Conservation (phyloP, 2,113 vertebrate species). For the Engraulis encrasicolus region DNA sequence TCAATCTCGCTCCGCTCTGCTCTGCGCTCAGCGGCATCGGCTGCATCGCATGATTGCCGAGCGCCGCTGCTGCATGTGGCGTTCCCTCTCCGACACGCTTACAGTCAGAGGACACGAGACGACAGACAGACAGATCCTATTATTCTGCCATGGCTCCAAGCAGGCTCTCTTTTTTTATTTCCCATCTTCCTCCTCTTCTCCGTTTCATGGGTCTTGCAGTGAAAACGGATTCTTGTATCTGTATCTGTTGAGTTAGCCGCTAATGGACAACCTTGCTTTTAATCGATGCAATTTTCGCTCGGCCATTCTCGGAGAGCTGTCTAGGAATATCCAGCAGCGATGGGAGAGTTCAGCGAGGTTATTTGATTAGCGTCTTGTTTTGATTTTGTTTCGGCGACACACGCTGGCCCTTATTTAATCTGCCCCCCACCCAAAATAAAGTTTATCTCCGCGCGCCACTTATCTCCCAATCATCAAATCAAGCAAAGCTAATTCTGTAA, state of each 20-base stretch:
- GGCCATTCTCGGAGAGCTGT: neutral
- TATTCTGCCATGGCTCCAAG: neutral
- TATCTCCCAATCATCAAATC: neutral
- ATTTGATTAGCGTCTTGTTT: neutral
- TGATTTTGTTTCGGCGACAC: neutral
- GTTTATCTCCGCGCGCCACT: neutral
- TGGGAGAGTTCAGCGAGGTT: neutral
- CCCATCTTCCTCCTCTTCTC: too few species aligned
- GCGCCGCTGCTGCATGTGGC: neutral
- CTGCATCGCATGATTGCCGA: too few species aligned
- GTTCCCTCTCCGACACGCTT: neutral
- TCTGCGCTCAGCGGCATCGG: too few species aligned
- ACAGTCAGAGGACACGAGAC: neutral
- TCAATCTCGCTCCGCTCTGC: too few species aligned
- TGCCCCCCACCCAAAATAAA: neutral
- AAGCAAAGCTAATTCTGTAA: neutral
- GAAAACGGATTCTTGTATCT: neutral
- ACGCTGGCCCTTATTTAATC: neutral
- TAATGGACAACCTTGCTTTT: neutral
- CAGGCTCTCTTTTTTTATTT: neutral
- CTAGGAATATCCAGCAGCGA: neutral
- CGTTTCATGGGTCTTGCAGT: neutral
- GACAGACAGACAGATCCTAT: neutral
- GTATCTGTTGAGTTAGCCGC: neutral
- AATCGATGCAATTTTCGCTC: neutral